Evolutionary conservation across 2,113 vertebrate species (phyloP).

Genomic region (Shinisaurus crocodilurus): DNA sequence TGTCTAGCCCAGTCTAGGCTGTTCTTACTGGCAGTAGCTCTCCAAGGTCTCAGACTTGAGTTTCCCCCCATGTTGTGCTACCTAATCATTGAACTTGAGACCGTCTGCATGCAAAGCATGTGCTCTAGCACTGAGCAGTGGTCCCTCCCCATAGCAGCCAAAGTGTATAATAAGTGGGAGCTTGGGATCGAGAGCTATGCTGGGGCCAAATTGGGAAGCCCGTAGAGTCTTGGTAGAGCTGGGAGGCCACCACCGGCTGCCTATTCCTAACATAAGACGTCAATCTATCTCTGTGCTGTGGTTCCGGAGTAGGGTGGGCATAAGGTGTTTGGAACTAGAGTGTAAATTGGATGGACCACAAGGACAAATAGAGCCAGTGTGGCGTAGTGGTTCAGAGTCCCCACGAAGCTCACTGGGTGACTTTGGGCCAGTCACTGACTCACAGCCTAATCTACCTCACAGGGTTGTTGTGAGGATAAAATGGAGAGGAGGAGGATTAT

Average conservation of each 20-base stretch:
- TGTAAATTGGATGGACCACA: too few species aligned
- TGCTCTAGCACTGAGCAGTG: not conserved
- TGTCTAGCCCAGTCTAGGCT: too few species aligned
- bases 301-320: not conserved
- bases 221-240: not conserved
- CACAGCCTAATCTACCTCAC: too few species aligned
- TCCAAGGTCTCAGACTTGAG: too few species aligned
- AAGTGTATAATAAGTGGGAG: not conserved
- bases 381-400: too few species aligned
- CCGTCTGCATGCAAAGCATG: not conserved
- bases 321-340: not conserved
- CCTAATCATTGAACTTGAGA: not conserved
- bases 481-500: too few species aligned
- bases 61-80: too few species aligned
- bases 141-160: not conserved
- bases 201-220: not conserved
- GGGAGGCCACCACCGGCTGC: not conserved
- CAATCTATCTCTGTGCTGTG: not conserved
- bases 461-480: too few species aligned
- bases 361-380: not conserved
- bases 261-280: not conserved
- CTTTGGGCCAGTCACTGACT: too few species aligned
- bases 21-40: not conserved
- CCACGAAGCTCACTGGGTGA: too few species aligned
- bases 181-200: not conserved